Base-by-base conservation (phyloP, 2,888 invertebrate genomes). In the Tridacna crocea region DNA sequence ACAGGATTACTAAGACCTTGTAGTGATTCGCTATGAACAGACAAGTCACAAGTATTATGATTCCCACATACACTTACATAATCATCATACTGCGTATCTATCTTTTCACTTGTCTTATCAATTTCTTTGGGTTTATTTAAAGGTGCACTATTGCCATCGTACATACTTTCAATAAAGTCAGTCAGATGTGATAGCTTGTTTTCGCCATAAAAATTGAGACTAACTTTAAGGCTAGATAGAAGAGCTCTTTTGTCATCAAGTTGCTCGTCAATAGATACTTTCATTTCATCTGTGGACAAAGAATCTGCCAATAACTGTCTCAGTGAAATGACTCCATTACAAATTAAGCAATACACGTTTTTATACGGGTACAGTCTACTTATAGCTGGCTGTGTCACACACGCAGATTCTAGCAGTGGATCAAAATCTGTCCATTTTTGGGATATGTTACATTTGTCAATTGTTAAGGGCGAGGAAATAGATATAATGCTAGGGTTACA, bases 291-390 rank as follows among this genome's bases (percentile, higher is more conserved):
- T 10, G 51, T 70, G 15, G n/a, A 51, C 24, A 51, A 70, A 22
- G 51, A 24, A 51, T 70, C 48, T 24, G 22, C 13, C 0, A 24
- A 22, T 13, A 46, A 70, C 47, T 10, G 48, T 4, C 24, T 51
- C 51, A 70, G 48, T 11, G 70, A 51, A n/a, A 15, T 51, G 22
- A 65, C 48, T 0, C 75, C 75, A 72, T 84, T 84, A 27, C 84
- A 84, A 6, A 82, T 82, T 8, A 79, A 72, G 27, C 84, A 84
- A 36, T 74, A 84, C 0, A 84, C 72, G 47, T 84, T 84, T 72
- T 84, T 82, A n/a, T 72, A 84, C 8, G 75, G 75, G 26, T 46
- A 65, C n/a, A 75, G 19, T 26, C 65, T 12, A n/a, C 22, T 36
- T 17, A 27, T 51, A 19, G 24, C 65, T 2, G 65, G 51, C 65